Base-by-base conservation (phyloP, 2,888 invertebrate genomes). In the Agonopterix heracliana region DNA sequence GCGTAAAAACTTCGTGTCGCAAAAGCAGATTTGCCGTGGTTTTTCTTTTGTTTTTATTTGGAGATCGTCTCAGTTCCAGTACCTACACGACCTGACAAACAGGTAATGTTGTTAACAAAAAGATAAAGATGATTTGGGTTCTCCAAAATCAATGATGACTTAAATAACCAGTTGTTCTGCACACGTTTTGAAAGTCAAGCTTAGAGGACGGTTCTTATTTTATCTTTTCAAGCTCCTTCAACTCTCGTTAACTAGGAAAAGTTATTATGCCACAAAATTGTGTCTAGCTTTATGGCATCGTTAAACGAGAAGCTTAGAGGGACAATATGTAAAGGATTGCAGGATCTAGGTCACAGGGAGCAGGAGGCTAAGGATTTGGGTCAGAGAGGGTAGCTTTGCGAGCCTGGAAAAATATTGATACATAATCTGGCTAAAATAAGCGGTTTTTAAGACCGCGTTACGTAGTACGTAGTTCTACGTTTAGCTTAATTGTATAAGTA, bases 261-360 rank as follows among this genome's bases (percentile, higher is more conserved):
- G 26, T 26, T 26, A 26, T 26, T 26, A 17, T 17, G 26, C 26
- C 26, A 26, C 26, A 26, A 26, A 26, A 26, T 26, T 26, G 26
- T 26, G 26, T 26, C 26, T 26, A 26, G 26, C 5, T 26, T 26
- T 26, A 26, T 26, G 2, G 5, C 5, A 26, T 26, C 26, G 26
- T 26, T 26, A 26, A 26, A 7, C 26, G 26, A 26, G 26, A 26
- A 26, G 26, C 26, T 26, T 26, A 26, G 26, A 26, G 26, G 26
- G 26, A 26, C 26, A 26, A 26, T 7, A 26, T 26, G 26, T 26
- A 26, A 26, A 26, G 26, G 26, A 26, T 26, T 26, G 26, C 26
- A 9, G 38, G 45, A 49, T 45, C 14, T 49, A 40, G 49, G 49
- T 49, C 48, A 48, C 44, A 48, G 46, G 45, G 12, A 13, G 41